Base-by-base conservation (phyloP, 1,140 invertebrate genomes). In the Drosophila punjabiensis region DNA sequence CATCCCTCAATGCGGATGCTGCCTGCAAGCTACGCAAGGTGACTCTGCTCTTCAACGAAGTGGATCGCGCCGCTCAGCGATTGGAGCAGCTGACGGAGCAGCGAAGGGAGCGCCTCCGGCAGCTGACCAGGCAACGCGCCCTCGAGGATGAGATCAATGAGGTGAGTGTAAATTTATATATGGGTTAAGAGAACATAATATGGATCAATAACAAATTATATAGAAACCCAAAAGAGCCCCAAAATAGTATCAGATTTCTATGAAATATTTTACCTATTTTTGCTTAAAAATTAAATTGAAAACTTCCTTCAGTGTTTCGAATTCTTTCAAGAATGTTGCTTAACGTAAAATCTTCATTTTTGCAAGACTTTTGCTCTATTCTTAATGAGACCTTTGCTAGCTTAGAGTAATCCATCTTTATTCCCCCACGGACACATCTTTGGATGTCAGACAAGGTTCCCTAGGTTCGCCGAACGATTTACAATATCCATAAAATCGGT, bases 61-160 rank as follows among this genome's bases (percentile, higher is more conserved):
- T 95, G 35, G 94, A 95, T 66, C 93, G 93, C 39, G 94, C 95
- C 3, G 93, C 94, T 6, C 93, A 93, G 70, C 93, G 94, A 45
- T 68, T 95, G 68, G 95, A 95, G 79, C 93, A 94, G 70, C 81
- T 95, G 18, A 93, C 93, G 48, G 93, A 94, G 76, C 94, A 95
- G 82, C 93, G 95, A 62, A 93, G 94, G 65, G 95, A 95, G 79
- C 92, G 93, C 37, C 88, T 95, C 56, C 93, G 94, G 30, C 94
- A 95, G 66, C 63, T 95, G 68, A 94, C 93, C 7, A 87, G 94
- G 33, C 93, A 95, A 48, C 92, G 93, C 11, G 94, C 94, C 10
- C 83, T 95, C 30, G 94, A 95, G 82, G 94, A 95, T 70, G 95
- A 95, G 91, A 94, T 94, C 47, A 93, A 93, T 58, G 94, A 95